Conservation (phyloP, 2,113 vertebrate species). For the Mustela nigripes region DNA sequence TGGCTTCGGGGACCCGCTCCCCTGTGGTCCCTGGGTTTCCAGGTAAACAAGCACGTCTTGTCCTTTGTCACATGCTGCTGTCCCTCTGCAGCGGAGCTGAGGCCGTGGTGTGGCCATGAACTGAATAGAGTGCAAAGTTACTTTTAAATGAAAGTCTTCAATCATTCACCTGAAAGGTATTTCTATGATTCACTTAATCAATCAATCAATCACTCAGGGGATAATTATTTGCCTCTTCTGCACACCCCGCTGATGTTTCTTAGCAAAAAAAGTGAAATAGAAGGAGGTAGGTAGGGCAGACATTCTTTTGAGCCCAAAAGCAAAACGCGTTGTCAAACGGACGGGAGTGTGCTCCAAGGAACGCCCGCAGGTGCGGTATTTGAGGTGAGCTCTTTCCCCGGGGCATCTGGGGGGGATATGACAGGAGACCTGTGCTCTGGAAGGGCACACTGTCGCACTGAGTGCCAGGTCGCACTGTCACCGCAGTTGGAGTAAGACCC, state of each 20-base stretch:
- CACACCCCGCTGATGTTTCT: background rate
- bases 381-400: background rate
- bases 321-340: background rate
- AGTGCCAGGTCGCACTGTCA: too few relatives aligned
- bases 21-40: background rate
- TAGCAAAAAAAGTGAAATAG: background rate
- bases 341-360: background rate
- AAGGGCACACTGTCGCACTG: too few relatives aligned
- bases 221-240: background rate
- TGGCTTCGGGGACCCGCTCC: background rate
- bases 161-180: background rate
- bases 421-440: background rate
- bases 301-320: background rate
- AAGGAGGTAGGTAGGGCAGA: background rate
- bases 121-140: rapidly evolving
- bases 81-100: background rate
- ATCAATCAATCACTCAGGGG: background rate
- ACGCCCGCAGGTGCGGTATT: background rate
- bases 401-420: background rate
- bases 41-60: rapidly evolving
- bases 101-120: background rate
- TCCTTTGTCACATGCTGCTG: background rate
- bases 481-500: rapidly evolving
- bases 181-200: background rate
- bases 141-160: background rate